These are phyloP conservation scores for Thumatha senex DNA, from an alignment of 2,888 invertebrate genomes.

Conservation along the genomic window DNA sequence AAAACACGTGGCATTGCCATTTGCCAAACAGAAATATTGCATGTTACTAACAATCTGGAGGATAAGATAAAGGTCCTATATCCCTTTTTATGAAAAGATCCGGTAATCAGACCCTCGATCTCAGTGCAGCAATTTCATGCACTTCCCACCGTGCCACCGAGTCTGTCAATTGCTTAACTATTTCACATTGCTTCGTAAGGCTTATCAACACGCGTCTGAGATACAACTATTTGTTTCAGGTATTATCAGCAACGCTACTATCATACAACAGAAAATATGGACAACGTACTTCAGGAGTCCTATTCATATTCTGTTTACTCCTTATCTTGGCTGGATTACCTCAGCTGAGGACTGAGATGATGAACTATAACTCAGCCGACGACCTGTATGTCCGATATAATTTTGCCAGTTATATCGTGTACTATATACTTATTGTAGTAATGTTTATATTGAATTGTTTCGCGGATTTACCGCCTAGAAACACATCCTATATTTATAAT, in stretches of 20 bases:
- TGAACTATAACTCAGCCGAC: constrained; percentile 55
- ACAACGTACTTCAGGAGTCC: constrained; percentile 92
- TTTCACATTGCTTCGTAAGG: too few species aligned
- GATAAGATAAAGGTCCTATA: too few species aligned
- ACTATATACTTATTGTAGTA: constrained; percentile 86
- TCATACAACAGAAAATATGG: constrained; percentile 92
- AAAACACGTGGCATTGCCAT: too few species aligned
- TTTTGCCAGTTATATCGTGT: constrained; percentile 90
- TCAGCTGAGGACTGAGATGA: constrained; percentile 87
- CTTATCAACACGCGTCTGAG: too few species aligned
- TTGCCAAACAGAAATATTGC: too few species aligned
- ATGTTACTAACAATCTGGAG: too few species aligned
- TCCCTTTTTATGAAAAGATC: too few species aligned
- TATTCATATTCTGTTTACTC: constrained; percentile 95
- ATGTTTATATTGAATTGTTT: constrained; percentile 91
- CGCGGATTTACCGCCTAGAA: constrained; percentile 87
- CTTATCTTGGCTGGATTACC: constrained; percentile 87
- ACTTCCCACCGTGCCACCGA: too few species aligned
- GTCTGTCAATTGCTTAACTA: too few species aligned
- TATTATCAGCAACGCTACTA: constrained; percentile 87
- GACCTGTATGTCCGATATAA: constrained; percentile 83
- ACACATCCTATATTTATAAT: constrained; percentile 86
- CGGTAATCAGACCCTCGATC: too few species aligned
- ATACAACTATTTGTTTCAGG: constrained; percentile 71
- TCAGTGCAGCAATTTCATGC: too few species aligned